Base-by-base conservation (phyloP, 2,797 vertebrate genomes). In the Pseudomugil gertrudae region DNA sequence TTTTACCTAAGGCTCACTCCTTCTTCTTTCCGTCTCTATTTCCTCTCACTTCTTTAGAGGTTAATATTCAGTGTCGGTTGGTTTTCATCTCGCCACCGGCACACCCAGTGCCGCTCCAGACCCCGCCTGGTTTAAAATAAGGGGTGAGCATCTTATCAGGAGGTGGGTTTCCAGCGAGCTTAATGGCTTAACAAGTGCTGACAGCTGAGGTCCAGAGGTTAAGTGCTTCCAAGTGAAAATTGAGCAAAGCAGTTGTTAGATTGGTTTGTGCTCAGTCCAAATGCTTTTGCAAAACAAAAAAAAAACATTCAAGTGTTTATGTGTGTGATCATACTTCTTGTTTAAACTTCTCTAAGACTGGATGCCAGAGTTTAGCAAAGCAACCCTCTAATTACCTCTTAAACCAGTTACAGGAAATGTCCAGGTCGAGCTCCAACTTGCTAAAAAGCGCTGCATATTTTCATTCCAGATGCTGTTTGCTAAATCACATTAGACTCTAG, bases 141-240 rank as follows among this genome's bases (percentile, higher is more conserved):
- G 50, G 35, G n/a, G 32, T 45, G 60, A 64, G 29, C 29, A 29
- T 27, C 21, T 67, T 56, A 60, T 63, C 62, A 70, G 74, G 60
- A 52, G 48, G 76, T 69, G 63, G 69, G 60, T 58, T 71, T 38
- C 57, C 74, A 56, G 72, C 74, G 74, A 33, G 57, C 62, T 64
- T 86, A 85, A 86, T 87, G 82, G 76, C 51, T 69, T 88, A 88
- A 89, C 84, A 69, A 88, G 84, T 50, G 66, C 79, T 85, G 91
- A 88, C 89, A 86, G 86, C 80, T 35, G 66, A 81, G 81, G 89
- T 84, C 74, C 66, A 77, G 78, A 86, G 90, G 90, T 90, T 89
- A 92, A 92, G 89, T 91, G 87, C 81, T 75, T 84, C 79, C 66
- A 76, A 85, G 77, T 84, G 86, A 86, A 90, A 86, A 86, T 62